Conservation (phyloP, 2,113 vertebrate species). For the Bufo gargarizans region DNA sequence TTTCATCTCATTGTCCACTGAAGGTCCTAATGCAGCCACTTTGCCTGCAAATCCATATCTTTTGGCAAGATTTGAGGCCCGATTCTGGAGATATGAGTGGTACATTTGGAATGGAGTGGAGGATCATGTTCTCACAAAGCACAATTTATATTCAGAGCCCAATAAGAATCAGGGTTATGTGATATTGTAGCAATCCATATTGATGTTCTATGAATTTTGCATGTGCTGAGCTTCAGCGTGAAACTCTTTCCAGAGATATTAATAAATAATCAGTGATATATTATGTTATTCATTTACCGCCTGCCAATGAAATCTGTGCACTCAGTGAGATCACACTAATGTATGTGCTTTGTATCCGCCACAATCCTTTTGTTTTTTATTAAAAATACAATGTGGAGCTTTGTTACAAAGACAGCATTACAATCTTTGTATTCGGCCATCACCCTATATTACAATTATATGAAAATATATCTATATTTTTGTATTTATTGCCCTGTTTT, state of each 20-base stretch:
- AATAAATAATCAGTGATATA: slow-evolving; percentile 32
- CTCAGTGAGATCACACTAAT: slow-evolving; percentile 12
- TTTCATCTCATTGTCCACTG: background rate
- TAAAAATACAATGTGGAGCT: background rate
- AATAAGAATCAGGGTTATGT: slow-evolving; percentile 21
- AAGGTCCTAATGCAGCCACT: background rate
- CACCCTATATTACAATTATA: background rate
- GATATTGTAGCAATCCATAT: slow-evolving; percentile 29
- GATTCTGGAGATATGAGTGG: background rate
- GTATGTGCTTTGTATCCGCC: background rate
- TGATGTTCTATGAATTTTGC: slow-evolving; percentile 26
- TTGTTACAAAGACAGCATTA: background rate
- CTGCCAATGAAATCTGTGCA: slow-evolving; percentile 14
- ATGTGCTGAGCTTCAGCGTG: slow-evolving; percentile 16
- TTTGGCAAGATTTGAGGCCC: background rate
- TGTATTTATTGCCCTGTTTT: background rate
- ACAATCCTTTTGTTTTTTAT: background rate
- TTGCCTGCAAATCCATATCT: background rate
- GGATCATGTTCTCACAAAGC: background rate
- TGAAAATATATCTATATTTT: background rate
- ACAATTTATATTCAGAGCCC: slow-evolving; percentile 9
- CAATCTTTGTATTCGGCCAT: background rate
- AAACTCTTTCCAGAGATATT: slow-evolving; percentile 22
- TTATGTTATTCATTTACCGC: slow-evolving; percentile 21
- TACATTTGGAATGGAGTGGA: background rate